phyloP scores from a whole-genome alignment of 2,888 invertebrate genomes.

The Drosophila antonietae region DNA sequence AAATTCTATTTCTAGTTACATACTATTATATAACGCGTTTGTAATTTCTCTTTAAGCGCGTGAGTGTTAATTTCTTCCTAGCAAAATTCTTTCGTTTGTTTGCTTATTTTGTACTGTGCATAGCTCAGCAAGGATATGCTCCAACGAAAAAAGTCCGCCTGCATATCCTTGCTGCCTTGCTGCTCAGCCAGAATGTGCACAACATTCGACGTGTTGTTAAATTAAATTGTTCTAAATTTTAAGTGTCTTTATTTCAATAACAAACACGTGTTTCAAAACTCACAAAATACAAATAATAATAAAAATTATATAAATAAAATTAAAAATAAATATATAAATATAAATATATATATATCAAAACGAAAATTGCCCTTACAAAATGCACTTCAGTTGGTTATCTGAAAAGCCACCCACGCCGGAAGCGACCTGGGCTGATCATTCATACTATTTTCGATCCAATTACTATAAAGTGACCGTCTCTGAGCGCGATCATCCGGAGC shows the following conservation, averaged over 20 bases:
- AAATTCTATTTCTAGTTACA: constrained; percentile 7
- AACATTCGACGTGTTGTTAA: constrained; percentile 56
- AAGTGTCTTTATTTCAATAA: constrained; percentile 84
- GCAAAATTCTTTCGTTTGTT: constrained; percentile 5
- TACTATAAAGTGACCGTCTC: constrained; percentile 85
- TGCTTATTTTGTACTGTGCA: constrained; percentile 11
- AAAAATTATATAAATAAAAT: constrained; percentile 28
- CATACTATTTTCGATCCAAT: constrained; percentile 83
- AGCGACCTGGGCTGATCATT: constrained; percentile 86
- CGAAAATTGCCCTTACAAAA: constrained; percentile 65
- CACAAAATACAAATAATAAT: constrained; percentile 18
- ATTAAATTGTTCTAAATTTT: constrained; percentile 81
- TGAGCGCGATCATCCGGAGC: constrained; percentile 85
- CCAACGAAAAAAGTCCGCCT: neutral
- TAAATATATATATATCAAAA: constrained; percentile 35
- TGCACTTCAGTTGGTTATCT: constrained; percentile 84
- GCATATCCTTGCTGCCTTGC: constrained; percentile 60
- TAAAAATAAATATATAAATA: constrained; percentile 26
- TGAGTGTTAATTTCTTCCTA: constrained; percentile 49
- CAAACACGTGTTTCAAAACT: constrained; percentile 29
- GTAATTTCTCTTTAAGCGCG: constrained; percentile 44
- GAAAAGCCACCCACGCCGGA: constrained; percentile 83
- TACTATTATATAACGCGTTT: constrained; percentile 42
- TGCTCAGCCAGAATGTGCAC: constrained; percentile 12
- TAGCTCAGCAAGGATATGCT: constrained; percentile 61